These are phyloP conservation scores for Chanos chanos DNA, from an alignment of 2,797 vertebrate species.

Conservation along the genomic window DNA sequence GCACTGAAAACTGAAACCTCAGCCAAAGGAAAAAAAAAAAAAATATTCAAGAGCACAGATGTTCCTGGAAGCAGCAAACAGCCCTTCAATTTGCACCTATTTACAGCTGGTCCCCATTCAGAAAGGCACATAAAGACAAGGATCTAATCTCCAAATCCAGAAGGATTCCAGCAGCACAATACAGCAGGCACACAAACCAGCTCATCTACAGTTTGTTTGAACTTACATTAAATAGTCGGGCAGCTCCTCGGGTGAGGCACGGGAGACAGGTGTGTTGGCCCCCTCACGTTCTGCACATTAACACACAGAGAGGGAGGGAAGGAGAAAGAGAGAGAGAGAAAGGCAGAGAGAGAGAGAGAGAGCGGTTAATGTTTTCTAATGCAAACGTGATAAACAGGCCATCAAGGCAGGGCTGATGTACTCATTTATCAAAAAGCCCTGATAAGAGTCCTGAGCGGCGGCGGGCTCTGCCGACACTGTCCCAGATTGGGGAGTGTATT, in stretches of 20 bases:
- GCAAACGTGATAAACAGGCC: conserved; percentile 55
- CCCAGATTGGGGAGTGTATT: conserved; percentile 43
- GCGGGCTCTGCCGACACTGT: conserved; percentile 50
- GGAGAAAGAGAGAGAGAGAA: neutral
- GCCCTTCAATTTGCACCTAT: neutral
- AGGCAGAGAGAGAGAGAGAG: conserved; percentile 17
- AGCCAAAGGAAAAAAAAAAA: too few relatives aligned
- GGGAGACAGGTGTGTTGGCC: conserved; percentile 65
- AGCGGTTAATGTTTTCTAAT: conserved; percentile 48
- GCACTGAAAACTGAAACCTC: too few relatives aligned
- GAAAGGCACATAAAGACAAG: neutral
- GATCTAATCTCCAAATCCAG: conserved; percentile 1
- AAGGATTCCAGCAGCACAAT: neutral
- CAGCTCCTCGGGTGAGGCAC: conserved; percentile 60
- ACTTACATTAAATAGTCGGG: conserved; percentile 84
- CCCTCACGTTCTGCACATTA: conserved; percentile 59
- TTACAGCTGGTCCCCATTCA: conserved; percentile 4
- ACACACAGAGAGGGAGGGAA: conserved; percentile 36
- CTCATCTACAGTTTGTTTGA: conserved; percentile 17
- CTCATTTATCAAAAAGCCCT: conserved; percentile 50
- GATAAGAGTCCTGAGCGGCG: conserved; percentile 57
- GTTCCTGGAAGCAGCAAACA: neutral
- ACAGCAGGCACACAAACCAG: neutral
- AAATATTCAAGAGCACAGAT: neutral
- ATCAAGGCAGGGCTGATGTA: conserved; percentile 50